Percentiles rank a stretch among this genome's conserved stretches.
These are phyloP conservation scores for Euplexia lucipara DNA, from an alignment of 2,888 invertebrate genomes.

Conservation along the genomic window DNA sequence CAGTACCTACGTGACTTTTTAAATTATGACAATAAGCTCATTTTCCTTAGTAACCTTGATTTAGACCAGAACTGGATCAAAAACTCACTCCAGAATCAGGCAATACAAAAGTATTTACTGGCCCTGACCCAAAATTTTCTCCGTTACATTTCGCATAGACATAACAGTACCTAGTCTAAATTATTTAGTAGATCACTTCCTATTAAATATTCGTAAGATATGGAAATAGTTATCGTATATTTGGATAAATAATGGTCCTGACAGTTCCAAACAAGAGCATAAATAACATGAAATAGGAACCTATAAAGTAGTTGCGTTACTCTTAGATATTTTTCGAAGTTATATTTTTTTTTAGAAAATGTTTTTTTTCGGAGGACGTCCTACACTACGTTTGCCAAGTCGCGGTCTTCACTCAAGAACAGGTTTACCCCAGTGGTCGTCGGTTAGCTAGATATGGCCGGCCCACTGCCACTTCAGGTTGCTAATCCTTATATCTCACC, in stretches of 20 bases:
- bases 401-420: too few relatives aligned
- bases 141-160: conserved; percentile 2
- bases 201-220: conserved; percentile 39
- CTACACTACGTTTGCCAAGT: too few relatives aligned
- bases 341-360: conserved; percentile 2
- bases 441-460: too few relatives aligned
- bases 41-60: neutral
- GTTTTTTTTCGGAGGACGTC: too few relatives aligned
- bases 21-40: too few relatives aligned
- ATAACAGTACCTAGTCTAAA: conserved; percentile 10
- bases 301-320: neutral
- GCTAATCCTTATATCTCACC: too few relatives aligned
- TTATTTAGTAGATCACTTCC: conserved; percentile 35
- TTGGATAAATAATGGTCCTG: conserved; percentile 24
- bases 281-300: conserved; percentile 39
- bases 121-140: conserved; percentile 9
- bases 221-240: conserved; percentile 31
- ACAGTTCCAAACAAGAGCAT: conserved; percentile 46
- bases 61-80: neutral
- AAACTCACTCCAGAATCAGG: neutral
- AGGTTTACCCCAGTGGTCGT: too few relatives aligned
- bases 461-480: too few relatives aligned
- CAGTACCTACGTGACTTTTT: too few relatives aligned
- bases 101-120: conserved; percentile 7
- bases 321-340: conserved; percentile 11